Evolutionary conservation across 2,113 vertebrate species (phyloP), one percentile per base, ranked within the genome.

Genomic region (Cottus gobio): DNA sequence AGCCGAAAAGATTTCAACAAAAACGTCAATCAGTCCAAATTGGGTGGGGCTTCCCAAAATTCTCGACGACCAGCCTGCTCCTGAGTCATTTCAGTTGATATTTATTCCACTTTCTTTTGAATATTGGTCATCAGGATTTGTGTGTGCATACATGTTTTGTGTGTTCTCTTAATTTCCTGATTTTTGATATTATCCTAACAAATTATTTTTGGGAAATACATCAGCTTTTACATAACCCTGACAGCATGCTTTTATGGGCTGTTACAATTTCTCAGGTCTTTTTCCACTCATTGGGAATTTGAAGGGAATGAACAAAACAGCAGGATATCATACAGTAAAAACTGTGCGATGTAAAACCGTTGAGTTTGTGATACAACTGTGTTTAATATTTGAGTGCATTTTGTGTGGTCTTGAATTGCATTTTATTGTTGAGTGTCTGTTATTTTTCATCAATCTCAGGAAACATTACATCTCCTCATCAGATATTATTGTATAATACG

Each of bases 261-360:
- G 6, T 62, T 34, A 24, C 1, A 48, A 37, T 31, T n/a, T 31
- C 5, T 67, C 70, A 64, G 50, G 7, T 66, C 11, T 44, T 46
- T 42, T 79, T 61, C 16, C 52, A 73, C 52, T 48, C 30, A 42
- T 71, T 71, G 42, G 4, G 28, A 37, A 77, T 77, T 69, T 61
- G 16, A 20, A 30, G n/a, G n/a, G n/a, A 67, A 74, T 26, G 20
- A 63, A 44, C 34, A 62, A 69, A 81, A 54, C 34, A 68, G 24
- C 31, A 26, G 13, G 42, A 67, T 13, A 24, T 60, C 24, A 34
- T 44, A 42, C 2, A 77, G 11, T 9, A 34, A 50, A 78, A 15
- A 65, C 48, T 16, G 34, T 22, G 13, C 15, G 10, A 52, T 26
- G 30, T 26, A 26, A 18, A 73, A 36, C 2, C 7, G 60, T 37